Evolutionary conservation across 2,797 vertebrate species (phyloP).

Genomic region (Neosilurus hyrtlii): DNA sequence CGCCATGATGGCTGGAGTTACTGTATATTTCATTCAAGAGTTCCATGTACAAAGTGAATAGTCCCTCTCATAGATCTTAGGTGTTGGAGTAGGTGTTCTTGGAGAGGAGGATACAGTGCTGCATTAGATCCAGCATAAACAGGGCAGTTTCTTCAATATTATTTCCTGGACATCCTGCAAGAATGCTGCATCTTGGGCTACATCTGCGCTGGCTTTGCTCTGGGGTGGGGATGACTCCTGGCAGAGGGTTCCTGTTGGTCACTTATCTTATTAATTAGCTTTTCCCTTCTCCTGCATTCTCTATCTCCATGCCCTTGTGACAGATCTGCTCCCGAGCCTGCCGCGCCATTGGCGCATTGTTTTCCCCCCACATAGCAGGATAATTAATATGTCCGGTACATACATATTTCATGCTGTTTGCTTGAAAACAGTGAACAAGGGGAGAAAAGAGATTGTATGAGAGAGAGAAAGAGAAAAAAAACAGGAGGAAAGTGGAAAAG

Average conservation of each 20-base stretch:
- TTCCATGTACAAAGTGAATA: neutral
- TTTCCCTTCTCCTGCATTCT: conserved; percentile 53
- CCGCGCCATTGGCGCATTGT: conserved; percentile 45
- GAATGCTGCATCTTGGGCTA: conserved; percentile 9
- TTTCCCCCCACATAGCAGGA: conserved; percentile 67
- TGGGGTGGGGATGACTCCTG: conserved; percentile 57
- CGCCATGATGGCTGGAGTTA: conserved; percentile 5
- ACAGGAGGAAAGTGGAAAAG: conserved; percentile 53
- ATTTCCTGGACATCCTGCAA: conserved; percentile 34
- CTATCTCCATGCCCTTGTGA: conserved; percentile 63
- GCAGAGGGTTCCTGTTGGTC: conserved; percentile 61
- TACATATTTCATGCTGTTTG: conserved; percentile 80
- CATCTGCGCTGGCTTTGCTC: conserved; percentile 47
- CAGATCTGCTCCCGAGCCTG: conserved; percentile 65
- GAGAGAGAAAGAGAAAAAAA: conserved; percentile 40
- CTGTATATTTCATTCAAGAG: conserved; percentile 26
- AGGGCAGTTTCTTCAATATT: conserved; percentile 47
- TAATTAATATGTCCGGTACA: conserved; percentile 78
- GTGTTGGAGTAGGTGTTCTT: conserved; percentile 4
- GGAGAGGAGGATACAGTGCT: neutral
- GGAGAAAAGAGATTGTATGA: conserved; percentile 55
- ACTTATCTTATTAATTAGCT: conserved; percentile 67
- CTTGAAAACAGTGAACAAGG: conserved; percentile 65
- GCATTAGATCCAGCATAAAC: conserved; percentile 41
- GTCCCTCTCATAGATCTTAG: conserved; percentile 17